Base-by-base conservation (phyloP, 2,797 vertebrate genomes). In the Urocyon cinereoargenteus region DNA sequence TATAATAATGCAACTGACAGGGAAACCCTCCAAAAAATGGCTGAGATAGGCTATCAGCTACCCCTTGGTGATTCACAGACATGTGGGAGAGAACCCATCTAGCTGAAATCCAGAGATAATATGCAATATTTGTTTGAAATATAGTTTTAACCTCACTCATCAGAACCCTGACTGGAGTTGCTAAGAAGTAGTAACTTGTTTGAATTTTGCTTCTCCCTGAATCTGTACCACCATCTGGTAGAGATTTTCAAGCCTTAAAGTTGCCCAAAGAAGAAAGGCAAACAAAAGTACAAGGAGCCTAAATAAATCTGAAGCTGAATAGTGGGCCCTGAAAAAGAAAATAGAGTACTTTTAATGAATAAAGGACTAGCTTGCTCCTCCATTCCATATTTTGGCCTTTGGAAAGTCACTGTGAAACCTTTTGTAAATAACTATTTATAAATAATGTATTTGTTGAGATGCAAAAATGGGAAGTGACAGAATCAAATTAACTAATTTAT, bases 401-500 rank as follows among this genome's bases (percentile, higher is more conserved):
- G 34, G 53, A 83, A 94, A 94, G 70, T 51, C 82, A 96, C 6
- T 51, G 11, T 40, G 78, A 97, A 92, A 85, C 45, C 19, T 19
- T 86, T 83, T 68, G 24, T 70, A 92, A 93, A 51, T 64, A 96
- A 92, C 45, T 75, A 90, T 73, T 95, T 78, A 91, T 84, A 90
- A 77, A 81, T 49, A 84, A 79, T 64, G 16, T 75, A 79, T 73
- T 68, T 70, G 19, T 75, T 77, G 40, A 91, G 36, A 89, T 93
- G 21, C n/a, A 96, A 78, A 90, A 93, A 72, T 68, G 31, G 31
- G 79, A 94, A 79, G 53, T 68, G 72, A 93, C 6, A 73, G 53
- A 86, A 96, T 62, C n/a, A 90, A 96, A 91, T 91, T 77, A 92
- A 90, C 40, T 61, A 61, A 82, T 36, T 93, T 88, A 72, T 62